Evolutionary conservation across 2,113 vertebrate species (phyloP).

Genomic region (Gymnogyps californianus): DNA sequence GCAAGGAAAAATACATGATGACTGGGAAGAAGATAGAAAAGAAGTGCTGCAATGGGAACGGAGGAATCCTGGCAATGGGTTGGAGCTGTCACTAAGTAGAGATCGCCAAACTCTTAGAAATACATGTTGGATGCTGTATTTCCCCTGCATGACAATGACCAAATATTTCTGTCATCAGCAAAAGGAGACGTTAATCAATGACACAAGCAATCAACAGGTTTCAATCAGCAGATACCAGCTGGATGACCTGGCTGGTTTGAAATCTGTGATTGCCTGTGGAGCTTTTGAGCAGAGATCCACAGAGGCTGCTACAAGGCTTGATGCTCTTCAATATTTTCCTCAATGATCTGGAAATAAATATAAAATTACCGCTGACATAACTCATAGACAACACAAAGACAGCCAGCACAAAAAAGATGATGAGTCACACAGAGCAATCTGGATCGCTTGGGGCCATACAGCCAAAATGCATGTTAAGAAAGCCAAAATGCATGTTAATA

Average conservation of each 20-base stretch:
- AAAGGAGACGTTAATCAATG: not conserved
- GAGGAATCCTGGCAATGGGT: not conserved
- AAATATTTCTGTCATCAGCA: not conserved
- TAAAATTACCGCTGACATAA: not conserved
- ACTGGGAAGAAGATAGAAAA: not conserved
- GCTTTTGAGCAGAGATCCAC: not conserved
- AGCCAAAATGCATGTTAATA: not conserved
- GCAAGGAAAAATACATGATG: not conserved
- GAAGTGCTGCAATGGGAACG: not conserved
- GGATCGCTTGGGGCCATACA: not conserved
- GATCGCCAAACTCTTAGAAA: not conserved
- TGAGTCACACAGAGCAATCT: not conserved
- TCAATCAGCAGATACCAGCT: not conserved
- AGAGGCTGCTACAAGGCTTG: not conserved
- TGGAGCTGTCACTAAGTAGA: not conserved
- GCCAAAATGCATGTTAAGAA: not conserved
- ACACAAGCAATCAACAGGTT: not conserved
- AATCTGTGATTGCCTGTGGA: not conserved
- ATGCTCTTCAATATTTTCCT: not conserved
- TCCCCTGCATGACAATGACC: not conserved
- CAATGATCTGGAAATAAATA: not conserved
- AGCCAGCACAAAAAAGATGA: not conserved
- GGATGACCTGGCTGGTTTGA: not conserved
- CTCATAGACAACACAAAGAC: not conserved
- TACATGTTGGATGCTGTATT: not conserved